Evolutionary conservation across 2,113 vertebrate genomes (phyloP), one percentile per base, ranked within the genome.

Genomic region (Takifugu bimaculatus): DNA sequence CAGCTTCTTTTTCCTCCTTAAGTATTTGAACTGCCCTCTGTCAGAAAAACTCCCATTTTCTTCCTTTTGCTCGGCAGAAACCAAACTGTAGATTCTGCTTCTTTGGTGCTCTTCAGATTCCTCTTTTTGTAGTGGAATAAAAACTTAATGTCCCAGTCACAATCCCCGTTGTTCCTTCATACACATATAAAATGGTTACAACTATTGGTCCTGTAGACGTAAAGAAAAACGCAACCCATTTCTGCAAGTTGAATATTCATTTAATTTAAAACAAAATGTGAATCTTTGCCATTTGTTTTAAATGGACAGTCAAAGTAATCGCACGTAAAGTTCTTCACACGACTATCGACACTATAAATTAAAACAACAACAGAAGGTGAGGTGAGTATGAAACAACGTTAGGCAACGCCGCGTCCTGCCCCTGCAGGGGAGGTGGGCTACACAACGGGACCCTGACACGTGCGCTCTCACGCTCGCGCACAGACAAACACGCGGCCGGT

Each of bases 331-430:
- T 83, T 90, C 84, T 92, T 92, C 90, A 92, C 92, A 92, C 92
- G 90, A 93, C 89, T 93, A 95, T 87, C 79, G 92, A 89, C 91
- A 93, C 90, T 91, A 95, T 95, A 95, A 96, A 95, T 94, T 85
- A 93, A 93, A 94, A 48, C 55, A 57, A 42, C n/a, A n/a, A n/a
- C 5, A 49, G 55, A 88, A 90, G 88, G 86, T 4, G 27, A 27
- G 71, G 91, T 91, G 81, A 84, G 84, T 93, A 89, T 92, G 93
- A 93, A 94, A 91, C 87, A 93, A 87, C 73, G 90, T 91, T 93
- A 92, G 90, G 91, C 85, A 89, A 93, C 89, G 92, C 86, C 89
- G 93, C 86, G 42, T 43, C 42, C 6, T 9, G 6, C 42, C 42
- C 6, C 42, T 9, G 42, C 42, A 43, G 42, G 42, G 42, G 42